A percentile compares a stretch with the other conserved stretches of the same genome.
Conservation (phyloP, 2,113 vertebrate species). For the Ageneiosus marmoratus region DNA sequence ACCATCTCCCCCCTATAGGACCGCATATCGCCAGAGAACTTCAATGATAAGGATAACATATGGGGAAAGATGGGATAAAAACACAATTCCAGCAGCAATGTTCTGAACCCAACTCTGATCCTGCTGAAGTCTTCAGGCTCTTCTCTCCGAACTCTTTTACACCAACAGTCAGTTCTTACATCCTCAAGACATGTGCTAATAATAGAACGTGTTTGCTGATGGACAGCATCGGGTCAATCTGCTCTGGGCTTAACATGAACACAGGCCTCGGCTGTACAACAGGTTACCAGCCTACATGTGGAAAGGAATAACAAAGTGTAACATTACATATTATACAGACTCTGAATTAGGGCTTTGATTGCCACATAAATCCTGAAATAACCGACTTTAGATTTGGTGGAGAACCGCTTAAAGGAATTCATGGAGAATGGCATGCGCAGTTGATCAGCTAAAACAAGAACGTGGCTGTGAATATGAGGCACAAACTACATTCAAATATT, state of each 20-base stretch:
- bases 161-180: slow-evolving; percentile 9
- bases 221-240: slow-evolving; percentile 28
- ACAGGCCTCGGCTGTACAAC: slow-evolving; percentile 18
- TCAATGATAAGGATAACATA: neutral
- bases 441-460: neutral
- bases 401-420: slow-evolving; percentile 18
- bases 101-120: slow-evolving; percentile 20
- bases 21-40: neutral
- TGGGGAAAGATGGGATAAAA: neutral
- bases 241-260: slow-evolving; percentile 29
- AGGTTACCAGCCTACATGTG: slow-evolving; percentile 31
- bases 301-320: slow-evolving; percentile 28
- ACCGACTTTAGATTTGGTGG: neutral
- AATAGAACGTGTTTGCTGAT: slow-evolving; percentile 20
- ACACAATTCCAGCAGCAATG: neutral
- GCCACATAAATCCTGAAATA: slow-evolving; percentile 17
- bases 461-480: neutral
- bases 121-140: slow-evolving; percentile 20
- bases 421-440: slow-evolving; percentile 7
- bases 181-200: slow-evolving; percentile 29
- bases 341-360: slow-evolving; percentile 34
- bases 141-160: slow-evolving; percentile 25
- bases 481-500: neutral
- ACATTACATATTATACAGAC: slow-evolving; percentile 31
- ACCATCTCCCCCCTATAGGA: neutral